Percentiles rank a stretch among this genome's conserved stretches.
These are phyloP conservation scores for Poecilia wingei DNA, from an alignment of 2,797 vertebrate species.

Conservation along the genomic window DNA sequence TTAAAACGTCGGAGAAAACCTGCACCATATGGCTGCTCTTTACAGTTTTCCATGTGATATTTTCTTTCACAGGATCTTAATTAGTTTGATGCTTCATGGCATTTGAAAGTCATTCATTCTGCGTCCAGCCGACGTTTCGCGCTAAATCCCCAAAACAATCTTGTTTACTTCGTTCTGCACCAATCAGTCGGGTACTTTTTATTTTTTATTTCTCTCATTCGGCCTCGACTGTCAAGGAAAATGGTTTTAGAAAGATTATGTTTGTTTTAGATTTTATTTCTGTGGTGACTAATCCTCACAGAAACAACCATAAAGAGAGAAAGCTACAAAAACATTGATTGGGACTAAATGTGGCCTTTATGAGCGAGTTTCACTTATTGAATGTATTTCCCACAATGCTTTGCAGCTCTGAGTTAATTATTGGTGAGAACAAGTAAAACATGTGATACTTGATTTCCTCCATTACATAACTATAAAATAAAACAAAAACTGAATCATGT, in stretches of 20 bases:
- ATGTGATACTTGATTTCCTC: background rate
- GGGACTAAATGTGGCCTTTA: slow-evolving; percentile 48
- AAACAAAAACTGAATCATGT: background rate
- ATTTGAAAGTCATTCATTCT: slow-evolving; percentile 54
- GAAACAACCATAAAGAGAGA: slow-evolving; percentile 8
- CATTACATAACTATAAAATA: too few species aligned
- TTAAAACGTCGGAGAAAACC: slow-evolving; percentile 3
- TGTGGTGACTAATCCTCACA: slow-evolving; percentile 34
- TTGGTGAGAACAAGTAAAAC: slow-evolving; percentile 59
- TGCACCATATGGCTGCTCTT: slow-evolving; percentile 19
- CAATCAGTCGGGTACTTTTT: background rate
- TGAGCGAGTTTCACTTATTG: slow-evolving; percentile 64
- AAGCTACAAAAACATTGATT: slow-evolving; percentile 51
- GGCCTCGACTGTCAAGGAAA: background rate
- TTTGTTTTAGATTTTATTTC: slow-evolving; percentile 27
- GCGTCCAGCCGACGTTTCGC: slow-evolving; percentile 46
- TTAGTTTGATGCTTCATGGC: slow-evolving; percentile 46
- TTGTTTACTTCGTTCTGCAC: slow-evolving; percentile 27
- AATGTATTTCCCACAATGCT: slow-evolving; percentile 51
- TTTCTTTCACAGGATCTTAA: slow-evolving; percentile 41
- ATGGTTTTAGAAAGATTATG: background rate
- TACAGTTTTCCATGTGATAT: slow-evolving; percentile 39
- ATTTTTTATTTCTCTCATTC: background rate
- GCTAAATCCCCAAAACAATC: slow-evolving; percentile 58
- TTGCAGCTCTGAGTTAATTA: slow-evolving; percentile 57